Evolutionary conservation across 2,797 vertebrate species (phyloP), one percentile per base, ranked within the genome.

Genomic region (Neopelma chrysocephalum): DNA sequence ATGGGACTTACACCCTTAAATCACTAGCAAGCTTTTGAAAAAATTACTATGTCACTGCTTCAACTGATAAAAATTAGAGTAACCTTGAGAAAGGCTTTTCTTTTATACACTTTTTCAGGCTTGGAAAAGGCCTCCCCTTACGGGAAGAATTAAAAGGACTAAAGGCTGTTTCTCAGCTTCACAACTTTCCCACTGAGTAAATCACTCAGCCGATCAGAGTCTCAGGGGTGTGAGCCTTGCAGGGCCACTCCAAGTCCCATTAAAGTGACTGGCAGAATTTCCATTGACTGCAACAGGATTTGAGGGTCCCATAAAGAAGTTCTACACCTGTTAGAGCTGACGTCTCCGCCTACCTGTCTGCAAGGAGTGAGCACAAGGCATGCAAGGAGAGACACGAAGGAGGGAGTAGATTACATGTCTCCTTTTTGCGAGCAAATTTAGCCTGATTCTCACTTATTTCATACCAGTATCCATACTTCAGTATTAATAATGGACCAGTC

Each of bases 291-390:
- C 32, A 64, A 4, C 1, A 32, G 36, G 29, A 73, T 93, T 73
- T 80, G 38, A 32, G n/a, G 17, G 25, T 56, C 19, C 62, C 58
- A 31, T 11, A 34, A 27, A 51, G 27, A 50, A 82, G 20, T 9
- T 70, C 27, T 54, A 34, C n/a, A 75, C 11, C 20, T 32, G 21
- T 26, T 61, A 40, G 9, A 79, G 21, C 38, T 62, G 66, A 72
- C 0, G 0, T 34, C 26, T 26, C 22, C 2, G 0, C 42, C 42
- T 60, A 42, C 21, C 29, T 34, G 7, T 40, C 61, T 68, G 40
- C 64, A 57, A 77, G 57, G 34, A 85, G 19, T 1, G 0, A 31
- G 31, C 40, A 36, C 45, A 32, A 60, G 18, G 31, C 26, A 42
- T 12, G 22, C 45, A 42, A 69, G 43, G 43, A 61, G 58, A 61